Evolutionary conservation across 2,888 invertebrate species (phyloP).

Genomic region (Phasia obesa): DNA sequence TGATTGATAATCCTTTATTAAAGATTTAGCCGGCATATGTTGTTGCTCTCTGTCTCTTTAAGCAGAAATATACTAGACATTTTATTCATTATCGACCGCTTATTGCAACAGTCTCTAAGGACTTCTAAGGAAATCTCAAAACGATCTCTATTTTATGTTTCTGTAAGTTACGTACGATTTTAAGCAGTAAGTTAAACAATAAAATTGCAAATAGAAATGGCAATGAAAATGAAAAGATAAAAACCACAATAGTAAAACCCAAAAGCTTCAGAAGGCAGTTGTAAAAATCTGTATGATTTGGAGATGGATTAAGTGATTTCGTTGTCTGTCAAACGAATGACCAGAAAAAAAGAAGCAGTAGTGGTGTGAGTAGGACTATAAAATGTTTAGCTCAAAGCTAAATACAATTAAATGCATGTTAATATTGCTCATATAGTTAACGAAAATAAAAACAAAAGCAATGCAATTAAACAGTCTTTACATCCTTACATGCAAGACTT

Average conservation of each 20-base stretch:
- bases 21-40: conserved; percentile 43
- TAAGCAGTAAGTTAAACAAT: conserved; percentile 44
- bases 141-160: conserved; percentile 62
- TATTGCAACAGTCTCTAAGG: conserved; percentile 28
- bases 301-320: conserved; percentile 59
- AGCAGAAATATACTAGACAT: conserved; percentile 3
- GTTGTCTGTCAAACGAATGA: conserved; percentile 39
- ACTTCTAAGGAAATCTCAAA: conserved; percentile 55
- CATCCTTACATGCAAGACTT: background rate
- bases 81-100: conserved; percentile 62
- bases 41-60: background rate
- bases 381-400: conserved; percentile 58
- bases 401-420: conserved; percentile 73
- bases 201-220: conserved; percentile 60
- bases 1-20: conserved; percentile 59
- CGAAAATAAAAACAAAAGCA: conserved; percentile 44
- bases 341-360: background rate
- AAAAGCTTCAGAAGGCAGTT: background rate
- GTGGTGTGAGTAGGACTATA: conserved; percentile 23
- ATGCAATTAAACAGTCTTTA: conserved; percentile 30
- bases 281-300: conserved; percentile 45
- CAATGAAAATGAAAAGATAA: conserved; percentile 58
- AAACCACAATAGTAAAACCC: conserved; percentile 47
- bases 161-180: conserved; percentile 5
- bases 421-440: conserved; percentile 58